Evolutionary conservation across 2,888 invertebrate genomes (phyloP), one percentile per base, ranked within the genome.

Genomic region (Keiferia lycopersicella): DNA sequence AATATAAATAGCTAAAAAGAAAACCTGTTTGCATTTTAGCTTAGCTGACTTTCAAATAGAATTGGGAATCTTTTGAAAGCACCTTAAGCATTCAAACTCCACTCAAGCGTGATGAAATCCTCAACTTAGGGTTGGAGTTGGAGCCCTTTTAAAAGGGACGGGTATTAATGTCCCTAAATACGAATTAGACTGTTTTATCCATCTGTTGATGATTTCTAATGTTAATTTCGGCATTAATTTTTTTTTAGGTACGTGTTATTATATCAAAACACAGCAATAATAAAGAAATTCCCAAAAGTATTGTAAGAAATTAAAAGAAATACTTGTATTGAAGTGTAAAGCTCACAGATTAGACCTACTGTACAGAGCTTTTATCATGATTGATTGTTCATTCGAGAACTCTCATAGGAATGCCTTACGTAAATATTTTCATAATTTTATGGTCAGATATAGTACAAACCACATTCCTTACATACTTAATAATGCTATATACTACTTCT

Each of bases 21-120:
- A 45, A 45, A 45, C 45, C 45, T 45, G 45, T 45, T 45, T 45
- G 45, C 16, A 45, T 45, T 45, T n/a, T n/a, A 45, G 45, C 45
- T 45, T 45, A 45, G 45, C 45, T 45, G 45, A 45, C 45, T 45
- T 45, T 45, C 45, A 45, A 45, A 45, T 45, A 45, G 45, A 45
- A 45, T 45, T 45, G n/a, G 16, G 7, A 45, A 45, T 45, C 45
- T 45, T 45, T 45, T 45, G 6, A 45, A 34, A 45, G 11, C 45
- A 16, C 45, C 45, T 45, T 45, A 45, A 45, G 45, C 45, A 45
- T 45, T 45, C n/a, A 45, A 45, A 45, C 45, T 45, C 45, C 45
- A 45, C 45, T 45, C 45, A 45, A 45, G 45, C 45, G 45, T n/a
- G 45, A 45, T 45, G 45, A 45, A 45, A 45, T n/a, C 45, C 45